Percentiles rank a stretch among this genome's conserved stretches.
These are phyloP conservation scores for Hafferia zeledoni DNA, from an alignment of 2,797 vertebrate species.

Conservation along the genomic window DNA sequence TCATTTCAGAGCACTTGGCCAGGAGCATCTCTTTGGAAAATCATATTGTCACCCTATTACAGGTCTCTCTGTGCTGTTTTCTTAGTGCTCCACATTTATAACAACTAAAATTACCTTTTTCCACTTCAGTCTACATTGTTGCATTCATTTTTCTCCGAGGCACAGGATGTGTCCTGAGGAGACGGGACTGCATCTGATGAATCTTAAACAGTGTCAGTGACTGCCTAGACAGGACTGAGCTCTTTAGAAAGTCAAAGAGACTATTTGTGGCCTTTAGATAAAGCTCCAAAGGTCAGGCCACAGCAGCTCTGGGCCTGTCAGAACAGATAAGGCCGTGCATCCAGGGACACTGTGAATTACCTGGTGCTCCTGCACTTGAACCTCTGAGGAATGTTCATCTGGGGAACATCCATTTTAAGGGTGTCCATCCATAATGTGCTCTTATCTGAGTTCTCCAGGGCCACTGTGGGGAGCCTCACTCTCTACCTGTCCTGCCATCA, in stretches of 20 bases:
- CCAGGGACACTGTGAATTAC: slow-evolving; percentile 35
- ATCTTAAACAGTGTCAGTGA: slow-evolving; percentile 36
- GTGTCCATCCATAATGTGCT: background rate
- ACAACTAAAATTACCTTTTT: background rate
- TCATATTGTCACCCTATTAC: background rate
- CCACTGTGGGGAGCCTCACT: background rate
- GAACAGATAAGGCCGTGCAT: slow-evolving; percentile 57
- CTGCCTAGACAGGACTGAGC: slow-evolving; percentile 30
- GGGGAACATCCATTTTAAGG: slow-evolving; percentile 7
- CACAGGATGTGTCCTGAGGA: background rate
- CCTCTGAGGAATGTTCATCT: background rate
- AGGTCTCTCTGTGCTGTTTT: background rate
- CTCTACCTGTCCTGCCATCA: background rate
- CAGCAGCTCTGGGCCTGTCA: slow-evolving; percentile 38
- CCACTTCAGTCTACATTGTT: background rate
- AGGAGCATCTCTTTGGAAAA: background rate
- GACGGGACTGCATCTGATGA: background rate
- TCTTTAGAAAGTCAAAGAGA: slow-evolving; percentile 66
- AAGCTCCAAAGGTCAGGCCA: slow-evolving; percentile 64
- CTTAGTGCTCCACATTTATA: background rate
- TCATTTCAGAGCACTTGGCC: background rate
- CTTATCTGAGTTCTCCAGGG: background rate
- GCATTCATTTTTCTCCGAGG: slow-evolving; percentile 27
- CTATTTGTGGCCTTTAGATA: slow-evolving; percentile 68
- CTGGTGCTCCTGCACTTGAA: background rate